Percentiles rank a stretch among this genome's conserved stretches.
These are phyloP conservation scores for Propithecus deckenii DNA, from an alignment of 2,797 vertebrate species.

Conservation along the genomic window DNA sequence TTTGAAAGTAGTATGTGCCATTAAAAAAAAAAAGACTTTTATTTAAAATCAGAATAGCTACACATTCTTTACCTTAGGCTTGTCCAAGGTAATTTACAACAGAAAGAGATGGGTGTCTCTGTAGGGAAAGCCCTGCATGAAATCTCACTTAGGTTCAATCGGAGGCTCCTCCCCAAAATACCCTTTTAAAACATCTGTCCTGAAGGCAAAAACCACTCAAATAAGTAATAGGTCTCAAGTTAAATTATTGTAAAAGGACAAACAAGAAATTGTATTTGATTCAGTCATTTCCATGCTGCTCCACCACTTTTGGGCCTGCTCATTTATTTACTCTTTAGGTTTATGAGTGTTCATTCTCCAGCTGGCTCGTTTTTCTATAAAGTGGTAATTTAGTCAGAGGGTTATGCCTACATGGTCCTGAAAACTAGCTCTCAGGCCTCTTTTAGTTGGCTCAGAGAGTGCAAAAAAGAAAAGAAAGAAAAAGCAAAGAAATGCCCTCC, in stretches of 20 bases:
- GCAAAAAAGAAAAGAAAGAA: background rate
- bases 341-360: conserved; percentile 10
- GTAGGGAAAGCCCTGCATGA: background rate
- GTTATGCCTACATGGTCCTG: background rate
- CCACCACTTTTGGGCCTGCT: conserved; percentile 18
- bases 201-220: conserved; percentile 48
- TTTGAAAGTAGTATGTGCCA: conserved; percentile 1
- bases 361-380: conserved; percentile 26
- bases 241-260: conserved; percentile 34
- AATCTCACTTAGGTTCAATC: background rate
- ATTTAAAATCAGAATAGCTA: conserved; percentile 15
- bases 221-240: conserved; percentile 1
- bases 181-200: background rate
- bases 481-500: background rate
- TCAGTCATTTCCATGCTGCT: conserved; percentile 22
- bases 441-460: background rate
- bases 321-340: conserved; percentile 9
- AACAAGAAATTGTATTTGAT: conserved; percentile 26
- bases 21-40: background rate
- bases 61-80: background rate
- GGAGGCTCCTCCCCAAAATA: background rate
- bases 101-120: background rate
- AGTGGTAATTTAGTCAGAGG: background rate
- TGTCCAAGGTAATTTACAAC: conserved; percentile 32
- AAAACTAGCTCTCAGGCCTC: background rate